Evolutionary conservation across 2,888 invertebrate species (phyloP), one percentile per base, ranked within the genome.

Genomic region (Drosophila fulvimacula): DNA sequence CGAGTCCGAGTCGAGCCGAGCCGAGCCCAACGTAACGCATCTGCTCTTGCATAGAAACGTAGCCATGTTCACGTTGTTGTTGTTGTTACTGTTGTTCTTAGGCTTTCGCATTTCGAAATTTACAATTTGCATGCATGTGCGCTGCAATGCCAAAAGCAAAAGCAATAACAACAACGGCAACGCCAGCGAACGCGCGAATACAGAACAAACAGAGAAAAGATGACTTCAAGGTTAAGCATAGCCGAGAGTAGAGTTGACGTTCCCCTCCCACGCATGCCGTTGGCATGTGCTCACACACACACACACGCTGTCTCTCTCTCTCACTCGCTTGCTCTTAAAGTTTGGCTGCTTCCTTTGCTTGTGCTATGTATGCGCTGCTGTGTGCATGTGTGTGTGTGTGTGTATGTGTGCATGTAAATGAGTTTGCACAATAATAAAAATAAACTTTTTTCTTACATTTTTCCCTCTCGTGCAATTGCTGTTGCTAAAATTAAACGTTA

Each of bases 51-150:
- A 63, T 65, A 60, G 56, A 67, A 57, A 19, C 73, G 79, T 36
- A 51, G 83, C 73, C 69, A 80, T 82, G 80, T 70, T 76, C 21
- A 9, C 34, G 51, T 51, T 34, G 66, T 63, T 52, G 42, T 63
- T 52, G 42, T 66, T 52, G 17, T 32, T 48, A 6, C 7, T 51
- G 15, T 24, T n/a, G 21, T n/a, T 36, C 64, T 63, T 76, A 63
- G 62, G 63, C 73, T 66, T 82, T 79, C 76, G 86, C 82, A 82
- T 82, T 76, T 76, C 24, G 60, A 79, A 78, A 79, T 86, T 72
- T 78, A 78, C 87, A 88, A 88, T 83, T 85, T 82, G 86, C 80
- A 82, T 88, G 83, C 71, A 79, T 79, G 76, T 73, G 82, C 82
- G 79, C 76, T 67, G 58, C 46, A 21, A 55, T 30, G 19, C 39